phyloP scores from a whole-genome alignment of 2,888 invertebrate species.

The Tetropium fuscum region DNA sequence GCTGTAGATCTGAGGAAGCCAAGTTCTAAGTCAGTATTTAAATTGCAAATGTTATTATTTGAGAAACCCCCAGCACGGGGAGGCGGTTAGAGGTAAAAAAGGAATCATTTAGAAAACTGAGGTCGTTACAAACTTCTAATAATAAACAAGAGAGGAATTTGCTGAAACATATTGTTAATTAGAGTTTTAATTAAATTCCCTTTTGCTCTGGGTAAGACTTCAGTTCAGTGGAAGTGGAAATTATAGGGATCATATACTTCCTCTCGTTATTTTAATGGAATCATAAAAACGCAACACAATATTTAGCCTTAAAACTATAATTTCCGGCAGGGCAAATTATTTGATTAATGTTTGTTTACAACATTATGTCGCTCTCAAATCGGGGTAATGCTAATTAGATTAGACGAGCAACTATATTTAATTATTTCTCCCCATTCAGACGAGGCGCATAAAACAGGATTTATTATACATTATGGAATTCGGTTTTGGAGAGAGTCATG shows the following conservation, averaged over 20 bases:
- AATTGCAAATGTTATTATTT: conserved; percentile 23
- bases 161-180: conserved; percentile 17
- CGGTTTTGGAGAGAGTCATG: too few relatives aligned
- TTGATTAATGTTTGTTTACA: too few relatives aligned
- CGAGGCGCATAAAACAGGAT: too few relatives aligned
- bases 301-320: conserved; percentile 13
- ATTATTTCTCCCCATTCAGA: too few relatives aligned
- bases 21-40: conserved; percentile 8
- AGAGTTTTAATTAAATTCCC: conserved; percentile 7
- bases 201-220: background rate
- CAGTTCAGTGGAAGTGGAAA: background rate
- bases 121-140: conserved; percentile 4
- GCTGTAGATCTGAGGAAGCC: background rate
- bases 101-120: conserved; percentile 10
- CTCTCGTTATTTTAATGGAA: conserved; percentile 6
- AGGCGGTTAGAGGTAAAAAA: conserved; percentile 3
- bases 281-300: background rate
- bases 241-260: background rate
- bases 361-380: too few relatives aligned
- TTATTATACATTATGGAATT: too few relatives aligned
- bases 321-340: too few relatives aligned
- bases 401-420: too few relatives aligned
- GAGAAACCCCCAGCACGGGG: conserved; percentile 12
- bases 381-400: too few relatives aligned
- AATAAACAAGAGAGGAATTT: background rate